phyloP scores from a whole-genome alignment of 2,888 invertebrate genomes.

The Galerucella pusilla region DNA sequence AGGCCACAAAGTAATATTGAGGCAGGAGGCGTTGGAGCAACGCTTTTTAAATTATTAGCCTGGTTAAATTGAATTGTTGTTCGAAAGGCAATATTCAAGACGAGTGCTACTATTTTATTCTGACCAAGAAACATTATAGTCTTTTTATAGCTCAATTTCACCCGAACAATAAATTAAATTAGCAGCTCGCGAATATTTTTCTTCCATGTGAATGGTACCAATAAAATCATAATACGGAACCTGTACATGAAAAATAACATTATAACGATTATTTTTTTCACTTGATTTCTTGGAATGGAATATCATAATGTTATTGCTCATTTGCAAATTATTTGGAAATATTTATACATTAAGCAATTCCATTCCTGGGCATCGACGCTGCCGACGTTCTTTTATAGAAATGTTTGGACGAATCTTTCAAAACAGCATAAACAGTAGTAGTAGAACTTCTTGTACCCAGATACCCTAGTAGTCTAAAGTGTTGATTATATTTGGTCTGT shows the following conservation, averaged over 20 bases:
- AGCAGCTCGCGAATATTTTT: not conserved
- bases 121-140: not conserved
- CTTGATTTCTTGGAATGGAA: too few species aligned
- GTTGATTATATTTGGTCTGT: too few species aligned
- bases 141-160: slow-evolving; percentile 3
- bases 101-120: not conserved
- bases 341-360: too few species aligned
- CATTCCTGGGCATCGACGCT: too few species aligned
- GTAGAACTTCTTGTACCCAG: too few species aligned
- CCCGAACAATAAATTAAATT: not conserved
- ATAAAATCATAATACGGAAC: not conserved
- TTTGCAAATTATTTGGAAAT: too few species aligned
- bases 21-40: slow-evolving; percentile 34
- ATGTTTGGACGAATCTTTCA: too few species aligned
- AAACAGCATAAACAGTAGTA: too few species aligned
- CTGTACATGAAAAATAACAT: not conserved
- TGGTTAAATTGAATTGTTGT: slow-evolving; percentile 38
- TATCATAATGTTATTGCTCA: too few species aligned
- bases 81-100: slow-evolving; percentile 25
- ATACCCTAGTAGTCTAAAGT: too few species aligned
- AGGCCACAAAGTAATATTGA: slow-evolving; percentile 55
- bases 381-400: too few species aligned
- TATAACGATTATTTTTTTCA: too few species aligned
- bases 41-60: slow-evolving; percentile 46
- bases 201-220: not conserved